Percentiles rank a stretch among this genome's conserved stretches.
Evolutionary conservation across 2,888 invertebrate species (phyloP).

Genomic region (Galeruca laticollis): DNA sequence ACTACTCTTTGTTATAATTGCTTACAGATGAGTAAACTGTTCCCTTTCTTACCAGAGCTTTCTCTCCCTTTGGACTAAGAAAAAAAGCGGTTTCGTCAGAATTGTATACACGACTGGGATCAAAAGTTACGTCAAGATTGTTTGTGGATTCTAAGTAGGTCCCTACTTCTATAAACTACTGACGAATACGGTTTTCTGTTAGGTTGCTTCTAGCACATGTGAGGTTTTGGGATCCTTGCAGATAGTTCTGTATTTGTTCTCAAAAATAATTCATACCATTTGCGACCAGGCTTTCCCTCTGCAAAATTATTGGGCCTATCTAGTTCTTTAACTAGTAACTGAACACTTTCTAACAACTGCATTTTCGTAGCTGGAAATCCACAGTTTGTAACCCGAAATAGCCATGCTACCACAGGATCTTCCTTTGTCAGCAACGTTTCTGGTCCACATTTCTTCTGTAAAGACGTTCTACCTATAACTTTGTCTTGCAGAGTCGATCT

Average conservation of each 20-base stretch:
- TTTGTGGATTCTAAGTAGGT: constrained; percentile 51
- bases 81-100: constrained; percentile 62
- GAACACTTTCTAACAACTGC: too few species aligned
- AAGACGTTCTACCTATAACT: too few species aligned
- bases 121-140: constrained; percentile 25
- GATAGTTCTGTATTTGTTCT: background rate
- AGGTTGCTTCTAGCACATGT: constrained; percentile 15
- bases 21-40: constrained; percentile 42
- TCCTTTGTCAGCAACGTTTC: constrained; percentile 19
- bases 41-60: constrained; percentile 55
- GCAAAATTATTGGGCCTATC: too few species aligned
- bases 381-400: constrained; percentile 20
- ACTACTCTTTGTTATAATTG: constrained; percentile 54
- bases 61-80: too few species aligned
- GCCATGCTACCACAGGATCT: constrained; percentile 18
- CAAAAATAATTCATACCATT: too few species aligned
- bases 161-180: constrained; percentile 56
- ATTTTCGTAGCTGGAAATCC: constrained; percentile 32
- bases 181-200: constrained; percentile 52
- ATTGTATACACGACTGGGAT: constrained; percentile 58
- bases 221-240: background rate
- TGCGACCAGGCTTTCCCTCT: too few species aligned
- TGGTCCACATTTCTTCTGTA: constrained; percentile 28
- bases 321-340: too few species aligned
- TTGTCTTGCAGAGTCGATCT: constrained; percentile 32